Conservation (phyloP, 2,888 invertebrate genomes). For the Ichneumoninae sp. region DNA sequence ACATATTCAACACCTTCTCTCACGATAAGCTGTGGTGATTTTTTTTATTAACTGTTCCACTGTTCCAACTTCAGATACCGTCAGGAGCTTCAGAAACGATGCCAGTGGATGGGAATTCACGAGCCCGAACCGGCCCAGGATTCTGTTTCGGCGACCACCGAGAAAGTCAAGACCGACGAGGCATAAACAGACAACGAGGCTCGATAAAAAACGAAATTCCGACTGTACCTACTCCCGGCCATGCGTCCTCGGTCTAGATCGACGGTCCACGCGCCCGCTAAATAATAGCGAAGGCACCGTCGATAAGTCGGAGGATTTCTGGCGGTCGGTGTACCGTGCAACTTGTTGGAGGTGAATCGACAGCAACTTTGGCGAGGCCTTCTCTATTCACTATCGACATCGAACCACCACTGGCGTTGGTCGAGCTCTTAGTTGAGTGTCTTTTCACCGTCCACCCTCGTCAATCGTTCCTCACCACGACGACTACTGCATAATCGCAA, state of each 20-base stretch:
- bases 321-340: constrained; percentile 17
- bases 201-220: neutral
- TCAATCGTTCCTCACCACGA: constrained; percentile 12
- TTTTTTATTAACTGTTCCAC: neutral
- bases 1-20: neutral
- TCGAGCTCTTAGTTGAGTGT: constrained; percentile 11
- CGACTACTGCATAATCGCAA: constrained; percentile 41
- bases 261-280: neutral
- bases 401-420: constrained; percentile 58
- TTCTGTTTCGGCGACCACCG: constrained; percentile 79
- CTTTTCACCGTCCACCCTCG: neutral
- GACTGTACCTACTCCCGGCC: constrained; percentile 23
- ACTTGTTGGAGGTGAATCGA: constrained; percentile 27
- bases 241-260: constrained; percentile 4
- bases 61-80: constrained; percentile 83
- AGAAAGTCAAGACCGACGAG: constrained; percentile 80
- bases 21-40: neutral
- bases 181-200: constrained; percentile 71
- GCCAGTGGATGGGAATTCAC: constrained; percentile 89
- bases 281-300: constrained; percentile 12
- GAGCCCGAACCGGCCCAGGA: constrained; percentile 79
- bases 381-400: constrained; percentile 48
- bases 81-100: constrained; percentile 91
- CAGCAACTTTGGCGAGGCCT: constrained; percentile 31
- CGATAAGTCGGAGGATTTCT: constrained; percentile 22